Percentiles rank a stretch among this genome's conserved stretches.
These are phyloP conservation scores for Yponomeuta cagnagella DNA, from an alignment of 2,888 invertebrate genomes.

Conservation along the genomic window DNA sequence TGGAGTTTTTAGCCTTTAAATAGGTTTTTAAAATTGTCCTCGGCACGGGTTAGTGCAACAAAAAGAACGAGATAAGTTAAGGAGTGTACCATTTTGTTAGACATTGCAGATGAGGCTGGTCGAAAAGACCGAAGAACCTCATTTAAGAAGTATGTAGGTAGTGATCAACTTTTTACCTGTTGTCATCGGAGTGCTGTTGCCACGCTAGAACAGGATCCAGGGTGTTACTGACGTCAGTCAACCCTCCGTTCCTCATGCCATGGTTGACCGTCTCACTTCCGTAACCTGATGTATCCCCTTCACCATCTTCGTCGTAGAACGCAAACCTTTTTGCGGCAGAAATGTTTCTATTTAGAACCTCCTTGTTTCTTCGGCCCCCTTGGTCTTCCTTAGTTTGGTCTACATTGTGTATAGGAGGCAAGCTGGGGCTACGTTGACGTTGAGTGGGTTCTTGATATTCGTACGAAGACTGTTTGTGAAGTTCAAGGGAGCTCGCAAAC, in stretches of 20 bases:
- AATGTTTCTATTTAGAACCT: conserved; percentile 51
- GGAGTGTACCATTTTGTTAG: background rate
- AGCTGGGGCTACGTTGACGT: conserved; percentile 78
- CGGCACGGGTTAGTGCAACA: too few species aligned
- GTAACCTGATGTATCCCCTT: conserved; percentile 89
- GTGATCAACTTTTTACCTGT: conserved; percentile 35
- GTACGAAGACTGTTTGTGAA: conserved; percentile 59
- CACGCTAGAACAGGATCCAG: conserved; percentile 59
- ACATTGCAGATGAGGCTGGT: too few species aligned
- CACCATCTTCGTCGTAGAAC: conserved; percentile 73
- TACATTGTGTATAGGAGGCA: conserved; percentile 77
- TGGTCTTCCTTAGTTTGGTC: conserved; percentile 52
- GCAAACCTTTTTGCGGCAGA: conserved; percentile 63
- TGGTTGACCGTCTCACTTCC: conserved; percentile 84
- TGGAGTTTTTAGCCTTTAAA: too few species aligned
- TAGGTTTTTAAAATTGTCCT: too few species aligned
- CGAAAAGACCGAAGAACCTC: too few species aligned
- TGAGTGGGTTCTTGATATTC: conserved; percentile 62
- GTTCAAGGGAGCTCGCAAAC: conserved; percentile 66
- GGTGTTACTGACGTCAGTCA: conserved; percentile 35
- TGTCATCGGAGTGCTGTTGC: conserved; percentile 59
- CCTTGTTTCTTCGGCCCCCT: conserved; percentile 35
- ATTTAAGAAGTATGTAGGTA: too few species aligned
- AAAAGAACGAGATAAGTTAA: too few species aligned
- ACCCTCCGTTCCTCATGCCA: conserved; percentile 43